Percentiles rank a stretch among this genome's conserved stretches.
phyloP scores from a whole-genome alignment of 2,797 vertebrate species.

The Rhinella marina region DNA sequence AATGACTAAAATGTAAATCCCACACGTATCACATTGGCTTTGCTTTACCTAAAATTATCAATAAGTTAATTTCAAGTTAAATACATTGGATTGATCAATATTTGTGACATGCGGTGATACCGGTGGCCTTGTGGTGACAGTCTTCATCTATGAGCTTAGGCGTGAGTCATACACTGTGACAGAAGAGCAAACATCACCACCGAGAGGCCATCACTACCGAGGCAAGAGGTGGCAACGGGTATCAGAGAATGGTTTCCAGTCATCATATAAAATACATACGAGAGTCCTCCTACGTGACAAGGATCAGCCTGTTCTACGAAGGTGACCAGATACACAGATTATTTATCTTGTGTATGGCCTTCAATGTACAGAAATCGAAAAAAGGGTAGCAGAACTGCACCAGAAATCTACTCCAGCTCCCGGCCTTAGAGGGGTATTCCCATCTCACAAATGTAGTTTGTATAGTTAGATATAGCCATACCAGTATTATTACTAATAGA shows the following conservation, averaged over 20 bases:
- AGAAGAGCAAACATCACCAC: slow-evolving; percentile 33
- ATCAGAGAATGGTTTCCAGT: neutral
- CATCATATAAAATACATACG: neutral
- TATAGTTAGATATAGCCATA: too few species aligned
- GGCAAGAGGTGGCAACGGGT: neutral
- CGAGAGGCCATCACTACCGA: neutral
- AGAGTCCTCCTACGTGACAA: neutral
- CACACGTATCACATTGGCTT: neutral
- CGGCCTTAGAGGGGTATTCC: too few species aligned
- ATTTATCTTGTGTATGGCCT: neutral
- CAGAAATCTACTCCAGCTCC: too few species aligned
- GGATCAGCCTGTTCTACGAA: neutral
- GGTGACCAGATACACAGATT: neutral
- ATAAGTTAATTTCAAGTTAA: neutral
- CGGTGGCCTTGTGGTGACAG: slow-evolving; percentile 15
- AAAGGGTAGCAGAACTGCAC: too few species aligned
- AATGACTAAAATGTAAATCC: neutral
- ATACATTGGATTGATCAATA: neutral
- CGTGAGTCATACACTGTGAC: slow-evolving; percentile 23
- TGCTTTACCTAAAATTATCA: slow-evolving; percentile 2
- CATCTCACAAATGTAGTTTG: too few species aligned
- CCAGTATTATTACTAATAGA: too few species aligned
- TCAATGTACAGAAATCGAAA: neutral
- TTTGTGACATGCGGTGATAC: neutral
- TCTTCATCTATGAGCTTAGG: slow-evolving; percentile 4